phyloP scores from a whole-genome alignment of 2,113 vertebrate genomes.

The Caranx melampygus region DNA sequence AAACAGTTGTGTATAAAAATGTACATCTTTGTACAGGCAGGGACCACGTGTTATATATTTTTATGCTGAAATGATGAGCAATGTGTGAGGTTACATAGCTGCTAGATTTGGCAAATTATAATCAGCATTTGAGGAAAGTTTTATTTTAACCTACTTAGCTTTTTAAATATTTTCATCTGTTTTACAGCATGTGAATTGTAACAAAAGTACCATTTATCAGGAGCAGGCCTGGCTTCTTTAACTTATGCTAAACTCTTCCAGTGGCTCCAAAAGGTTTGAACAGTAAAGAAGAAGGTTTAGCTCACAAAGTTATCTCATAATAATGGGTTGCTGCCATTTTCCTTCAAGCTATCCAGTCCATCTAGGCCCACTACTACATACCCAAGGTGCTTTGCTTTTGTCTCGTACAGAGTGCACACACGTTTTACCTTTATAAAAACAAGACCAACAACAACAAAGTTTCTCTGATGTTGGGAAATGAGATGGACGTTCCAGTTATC shows the following conservation, averaged over 20 bases:
- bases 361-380: neutral
- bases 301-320: conserved; percentile 14
- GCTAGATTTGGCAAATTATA: conserved; percentile 39
- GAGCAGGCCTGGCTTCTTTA: neutral
- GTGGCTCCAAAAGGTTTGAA: neutral
- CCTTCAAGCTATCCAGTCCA: neutral
- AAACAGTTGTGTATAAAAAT: conserved; percentile 43
- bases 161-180: neutral
- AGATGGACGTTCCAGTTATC: conserved; percentile 19
- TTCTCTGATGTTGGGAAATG: neutral
- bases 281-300: conserved; percentile 4
- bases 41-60: neutral
- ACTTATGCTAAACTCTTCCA: neutral
- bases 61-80: conserved; percentile 21
- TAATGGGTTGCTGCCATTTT: conserved; percentile 9
- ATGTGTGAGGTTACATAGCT: conserved; percentile 19
- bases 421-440: conserved; percentile 1
- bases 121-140: conserved; percentile 8
- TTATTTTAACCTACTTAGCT: neutral
- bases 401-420: neutral
- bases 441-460: conserved; percentile 5
- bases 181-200: neutral
- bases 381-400: conserved; percentile 18
- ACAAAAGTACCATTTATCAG: conserved; percentile 18
- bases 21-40: conserved; percentile 65